Evolutionary conservation across 2,797 vertebrate species (phyloP).

Genomic region (Peromyscus aztecus): DNA sequence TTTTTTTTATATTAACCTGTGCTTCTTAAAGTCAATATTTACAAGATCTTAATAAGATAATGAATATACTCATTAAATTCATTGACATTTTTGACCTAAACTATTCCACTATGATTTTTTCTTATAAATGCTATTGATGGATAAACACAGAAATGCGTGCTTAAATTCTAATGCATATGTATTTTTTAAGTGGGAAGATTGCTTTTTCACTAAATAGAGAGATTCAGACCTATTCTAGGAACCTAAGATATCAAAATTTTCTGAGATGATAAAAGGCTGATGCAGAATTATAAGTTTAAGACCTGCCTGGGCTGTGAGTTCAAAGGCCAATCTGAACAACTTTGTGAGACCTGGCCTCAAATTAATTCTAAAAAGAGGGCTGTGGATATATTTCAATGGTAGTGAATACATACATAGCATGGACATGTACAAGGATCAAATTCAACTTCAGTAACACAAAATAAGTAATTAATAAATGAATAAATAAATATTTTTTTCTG

Average conservation of each 20-base stretch:
- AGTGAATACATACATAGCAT: background rate
- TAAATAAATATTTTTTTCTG: background rate
- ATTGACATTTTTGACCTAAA: background rate
- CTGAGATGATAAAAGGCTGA: background rate
- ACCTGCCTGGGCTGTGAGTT: background rate
- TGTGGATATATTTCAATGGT: background rate
- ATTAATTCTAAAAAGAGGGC: background rate
- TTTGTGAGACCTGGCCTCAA: background rate
- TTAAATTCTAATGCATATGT: background rate
- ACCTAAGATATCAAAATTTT: background rate
- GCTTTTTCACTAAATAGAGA: background rate
- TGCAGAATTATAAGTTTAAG: background rate
- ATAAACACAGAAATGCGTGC: background rate
- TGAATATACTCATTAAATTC: background rate
- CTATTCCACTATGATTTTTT: background rate
- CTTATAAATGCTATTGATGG: background rate
- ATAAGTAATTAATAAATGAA: background rate
- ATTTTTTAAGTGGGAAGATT: background rate
- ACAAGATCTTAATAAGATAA: background rate
- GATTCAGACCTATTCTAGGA: background rate
- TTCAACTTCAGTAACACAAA: background rate
- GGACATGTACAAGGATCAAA: no score
- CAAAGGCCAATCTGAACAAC: background rate
- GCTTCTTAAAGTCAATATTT: constrained; percentile 31
- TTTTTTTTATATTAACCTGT: background rate